Percentiles rank a stretch among this genome's conserved stretches.
These are phyloP conservation scores for Hylia prasina DNA, from an alignment of 2,113 vertebrate species.

Conservation along the genomic window DNA sequence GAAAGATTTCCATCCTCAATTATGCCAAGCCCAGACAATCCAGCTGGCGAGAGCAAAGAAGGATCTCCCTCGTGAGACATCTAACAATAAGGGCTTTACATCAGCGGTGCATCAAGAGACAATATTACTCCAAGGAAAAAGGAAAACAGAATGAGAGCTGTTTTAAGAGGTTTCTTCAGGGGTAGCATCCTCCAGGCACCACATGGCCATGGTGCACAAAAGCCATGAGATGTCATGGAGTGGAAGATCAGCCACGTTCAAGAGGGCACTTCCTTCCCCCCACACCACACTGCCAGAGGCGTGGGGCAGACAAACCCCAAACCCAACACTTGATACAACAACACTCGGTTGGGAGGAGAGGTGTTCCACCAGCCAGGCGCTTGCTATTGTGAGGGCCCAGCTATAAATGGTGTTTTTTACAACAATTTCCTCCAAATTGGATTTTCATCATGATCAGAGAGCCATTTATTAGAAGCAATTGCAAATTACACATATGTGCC, in stretches of 20 bases:
- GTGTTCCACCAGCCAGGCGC: background rate
- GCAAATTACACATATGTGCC: slow-evolving; percentile 3
- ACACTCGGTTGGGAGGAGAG: background rate
- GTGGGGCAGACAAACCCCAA: background rate
- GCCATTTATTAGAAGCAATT: slow-evolving; percentile 39
- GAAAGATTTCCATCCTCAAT: background rate
- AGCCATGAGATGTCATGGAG: background rate
- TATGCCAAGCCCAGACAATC: background rate
- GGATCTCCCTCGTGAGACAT: background rate
- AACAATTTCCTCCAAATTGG: slow-evolving; percentile 45
- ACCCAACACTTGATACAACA: background rate
- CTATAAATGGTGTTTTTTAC: slow-evolving; percentile 38
- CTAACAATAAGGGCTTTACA: background rate
- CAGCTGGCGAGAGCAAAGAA: background rate
- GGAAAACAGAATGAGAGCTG: background rate
- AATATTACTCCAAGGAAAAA: background rate
- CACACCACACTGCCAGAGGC: background rate
- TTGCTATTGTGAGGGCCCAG: slow-evolving; percentile 12
- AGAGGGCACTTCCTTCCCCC: background rate
- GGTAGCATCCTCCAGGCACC: background rate
- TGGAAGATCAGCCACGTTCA: background rate
- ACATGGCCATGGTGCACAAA: background rate
- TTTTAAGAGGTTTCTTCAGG: background rate
- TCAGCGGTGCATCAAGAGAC: background rate
- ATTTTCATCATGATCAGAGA: slow-evolving; percentile 31